Evolutionary conservation across 2,888 invertebrate genomes (phyloP), one percentile per base, ranked within the genome.

Genomic region (Trachelus troglodyta): DNA sequence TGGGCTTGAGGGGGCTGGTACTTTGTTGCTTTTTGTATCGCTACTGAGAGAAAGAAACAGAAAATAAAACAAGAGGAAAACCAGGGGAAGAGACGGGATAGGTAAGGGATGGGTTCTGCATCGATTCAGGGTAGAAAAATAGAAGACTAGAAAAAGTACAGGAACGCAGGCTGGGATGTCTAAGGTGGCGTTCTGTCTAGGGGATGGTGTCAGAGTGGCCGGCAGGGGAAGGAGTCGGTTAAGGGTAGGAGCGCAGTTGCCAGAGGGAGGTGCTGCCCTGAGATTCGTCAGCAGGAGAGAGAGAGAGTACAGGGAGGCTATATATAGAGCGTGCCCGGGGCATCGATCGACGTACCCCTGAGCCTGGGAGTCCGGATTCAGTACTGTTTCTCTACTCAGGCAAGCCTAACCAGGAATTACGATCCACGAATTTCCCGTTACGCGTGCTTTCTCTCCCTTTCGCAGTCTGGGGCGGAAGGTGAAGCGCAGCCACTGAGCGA

Each of bases 341-440:
- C 89, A 90, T 90, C 89, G 90, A 90, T 90, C 89, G 89, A 86
- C 86, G 84, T 79, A 82, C 83, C 82, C 81, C 83, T 79, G 86
- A 85, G 87, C 89, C 89, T 89, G 89, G 89, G 89, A 87, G 85
- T 86, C 87, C 80, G 85, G 89, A 89, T 88, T 87, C 85, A 85
- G 85, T 85, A 83, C 82, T 83, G 85, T 86, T 40, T 30, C 12
- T 69, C 83, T 84, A 81, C 81, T 81, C 82, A 82, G 80, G 83
- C 73, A 35, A 31, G 37, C 33, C 69, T 40, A 31, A 35, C 34
- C 40, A 33, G 69, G 34, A 56, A 33, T 75, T 79, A 81, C 77
- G 76, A 40, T 74, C 73, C 56, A 35, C 69, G 76, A 76, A 80
- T 79, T 79, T 40, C 4, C 1, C 40, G 15, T 40, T 15, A 40